phyloP scores from a whole-genome alignment of 2,888 invertebrate species.

The Aricia artaxerxes region DNA sequence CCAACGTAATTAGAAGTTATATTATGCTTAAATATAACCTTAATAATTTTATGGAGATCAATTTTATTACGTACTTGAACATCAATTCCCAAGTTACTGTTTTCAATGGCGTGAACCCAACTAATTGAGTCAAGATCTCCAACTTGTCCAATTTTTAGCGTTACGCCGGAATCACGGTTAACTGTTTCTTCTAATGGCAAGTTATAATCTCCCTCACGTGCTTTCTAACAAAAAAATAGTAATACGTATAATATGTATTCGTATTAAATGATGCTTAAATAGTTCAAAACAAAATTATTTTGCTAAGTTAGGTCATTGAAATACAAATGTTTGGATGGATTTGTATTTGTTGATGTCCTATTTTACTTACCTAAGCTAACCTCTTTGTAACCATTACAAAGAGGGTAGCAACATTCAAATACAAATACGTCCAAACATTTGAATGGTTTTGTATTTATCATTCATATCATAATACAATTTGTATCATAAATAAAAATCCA shows the following conservation, averaged over 20 bases:
- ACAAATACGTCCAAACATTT: too few species aligned
- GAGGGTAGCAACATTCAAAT: too few species aligned
- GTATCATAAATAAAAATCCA: too few species aligned
- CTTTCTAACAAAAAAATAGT: neutral
- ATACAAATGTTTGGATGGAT: too few species aligned
- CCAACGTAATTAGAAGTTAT: neutral
- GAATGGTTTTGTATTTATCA: too few species aligned
- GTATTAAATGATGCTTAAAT: neutral
- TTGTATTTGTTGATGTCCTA: too few species aligned
- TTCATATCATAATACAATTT: too few species aligned
- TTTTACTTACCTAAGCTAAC: too few species aligned
- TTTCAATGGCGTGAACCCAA: constrained; percentile 16
- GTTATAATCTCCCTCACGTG: neutral
- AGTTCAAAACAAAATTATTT: neutral
- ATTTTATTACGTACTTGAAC: constrained; percentile 6
- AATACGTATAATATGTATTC: too few species aligned
- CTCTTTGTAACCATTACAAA: too few species aligned
- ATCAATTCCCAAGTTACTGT: neutral
- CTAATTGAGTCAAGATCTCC: constrained; percentile 8
- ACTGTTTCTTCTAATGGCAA: neutral
- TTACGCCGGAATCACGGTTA: neutral
- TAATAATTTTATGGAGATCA: neutral
- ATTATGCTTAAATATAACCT: neutral
- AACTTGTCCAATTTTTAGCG: neutral
- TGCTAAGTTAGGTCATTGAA: neutral